phyloP scores from a whole-genome alignment of 2,113 vertebrate genomes.

The Gavia stellata region DNA sequence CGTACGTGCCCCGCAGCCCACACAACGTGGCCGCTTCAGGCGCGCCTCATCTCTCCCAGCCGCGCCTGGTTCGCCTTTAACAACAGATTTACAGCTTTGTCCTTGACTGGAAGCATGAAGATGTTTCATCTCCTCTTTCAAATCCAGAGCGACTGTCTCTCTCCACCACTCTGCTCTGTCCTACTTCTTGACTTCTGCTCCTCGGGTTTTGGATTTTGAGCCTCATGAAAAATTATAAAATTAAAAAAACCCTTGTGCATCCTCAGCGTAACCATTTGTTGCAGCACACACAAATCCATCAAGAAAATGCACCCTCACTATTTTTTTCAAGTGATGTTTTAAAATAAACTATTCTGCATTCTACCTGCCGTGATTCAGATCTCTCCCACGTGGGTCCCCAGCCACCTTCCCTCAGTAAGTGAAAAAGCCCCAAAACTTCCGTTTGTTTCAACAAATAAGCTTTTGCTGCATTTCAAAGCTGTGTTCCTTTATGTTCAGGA shows the following conservation, averaged over 20 bases:
- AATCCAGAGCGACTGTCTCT: fast-evolving
- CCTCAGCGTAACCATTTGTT: neutral
- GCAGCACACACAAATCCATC: neutral
- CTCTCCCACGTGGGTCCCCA: neutral
- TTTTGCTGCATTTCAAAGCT: neutral
- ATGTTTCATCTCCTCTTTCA: neutral
- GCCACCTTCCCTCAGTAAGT: neutral
- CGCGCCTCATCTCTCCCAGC: fast-evolving
- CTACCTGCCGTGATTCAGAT: neutral
- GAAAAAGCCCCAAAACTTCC: neutral
- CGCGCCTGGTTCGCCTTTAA: fast-evolving
- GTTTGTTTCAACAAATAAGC: neutral
- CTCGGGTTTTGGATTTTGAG: neutral
- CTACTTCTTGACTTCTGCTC: neutral
- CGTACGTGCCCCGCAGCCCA: neutral
- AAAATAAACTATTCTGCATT: neutral
- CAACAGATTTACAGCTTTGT: neutral
- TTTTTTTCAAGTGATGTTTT: neutral
- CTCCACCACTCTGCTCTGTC: neutral
- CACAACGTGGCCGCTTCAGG: neutral
- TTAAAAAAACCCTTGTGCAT: neutral
- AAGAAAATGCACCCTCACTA: neutral
- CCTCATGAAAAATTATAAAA: neutral
- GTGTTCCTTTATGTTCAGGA: neutral
- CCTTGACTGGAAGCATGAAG: neutral